These are phyloP conservation scores for Eumerus sabulonum DNA, from an alignment of 2,888 invertebrate genomes.

Conservation along the genomic window DNA sequence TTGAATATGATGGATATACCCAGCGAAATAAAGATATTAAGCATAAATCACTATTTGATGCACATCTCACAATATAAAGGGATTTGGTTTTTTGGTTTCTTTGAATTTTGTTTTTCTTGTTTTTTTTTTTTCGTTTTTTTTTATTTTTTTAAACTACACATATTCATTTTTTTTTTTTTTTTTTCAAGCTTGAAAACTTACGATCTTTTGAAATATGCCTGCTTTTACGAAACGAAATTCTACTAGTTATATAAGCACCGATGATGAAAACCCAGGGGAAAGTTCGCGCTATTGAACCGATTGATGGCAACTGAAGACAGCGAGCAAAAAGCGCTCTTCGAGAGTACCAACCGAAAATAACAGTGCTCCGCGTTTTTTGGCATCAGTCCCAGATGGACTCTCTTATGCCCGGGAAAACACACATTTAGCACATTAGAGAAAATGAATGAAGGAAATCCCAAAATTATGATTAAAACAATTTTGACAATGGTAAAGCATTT, in stretches of 20 bases:
- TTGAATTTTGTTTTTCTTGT: too few relatives aligned
- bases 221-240: constrained; percentile 60
- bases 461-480: constrained; percentile 67
- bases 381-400: constrained; percentile 79
- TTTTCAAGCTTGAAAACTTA: constrained; percentile 39
- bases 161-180: constrained; percentile 31
- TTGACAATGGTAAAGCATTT: constrained; percentile 66
- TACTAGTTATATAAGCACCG: constrained; percentile 66
- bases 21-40: background rate
- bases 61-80: constrained; percentile 42
- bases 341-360: constrained; percentile 78
- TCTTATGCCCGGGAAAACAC: constrained; percentile 79
- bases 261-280: constrained; percentile 72
- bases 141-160: background rate
- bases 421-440: constrained; percentile 77
- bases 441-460: constrained; percentile 68
- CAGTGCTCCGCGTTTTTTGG: constrained; percentile 78
- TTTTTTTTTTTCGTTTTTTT: constrained; percentile 1
- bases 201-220: constrained; percentile 65
- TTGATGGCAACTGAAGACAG: constrained; percentile 79
- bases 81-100: constrained; percentile 37
- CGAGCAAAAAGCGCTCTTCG: constrained; percentile 77
- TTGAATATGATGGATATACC: background rate
- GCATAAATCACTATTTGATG: constrained; percentile 44
- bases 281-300: constrained; percentile 80